Evolutionary conservation across 2,888 invertebrate genomes (phyloP), one percentile per base, ranked within the genome.

Genomic region (Lasioglossum vierecki): DNA sequence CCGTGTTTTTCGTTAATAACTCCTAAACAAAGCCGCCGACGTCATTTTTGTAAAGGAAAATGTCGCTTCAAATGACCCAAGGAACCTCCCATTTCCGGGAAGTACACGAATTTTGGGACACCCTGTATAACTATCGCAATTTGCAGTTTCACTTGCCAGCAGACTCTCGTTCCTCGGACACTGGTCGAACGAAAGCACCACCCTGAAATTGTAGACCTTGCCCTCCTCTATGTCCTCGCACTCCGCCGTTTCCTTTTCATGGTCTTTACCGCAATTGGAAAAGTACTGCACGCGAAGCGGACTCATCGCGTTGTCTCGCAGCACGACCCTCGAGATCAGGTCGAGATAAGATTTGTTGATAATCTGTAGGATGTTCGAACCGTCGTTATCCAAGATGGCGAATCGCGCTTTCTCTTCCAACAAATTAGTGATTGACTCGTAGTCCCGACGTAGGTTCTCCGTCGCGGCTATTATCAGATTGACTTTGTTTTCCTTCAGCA

Each of bases 401-500:
- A 98, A 97, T 90, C 97, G 97, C 0, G 98, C 97, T 86, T 97
- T 96, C 90, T 97, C 96, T 82, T 96, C 96, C 87, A 99, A 96
- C 39, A 98, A 95, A 49, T 96, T 95, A 78, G 97, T 96, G 68
- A 99, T 95, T 89, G 96, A 95, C 85, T 96, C 95, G 95, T 98
- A 98, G 77, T 97, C 97, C 11, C 95, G 92, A 13, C 96, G 96
- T 66, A 97, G 97, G 83, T 96, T 96, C 91, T 96, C 96, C 0
- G 98, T 98, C 0, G 98, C 98, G 0, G 98, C 98, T 94, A 98
- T 98, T 91, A 99, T 98, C 11, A 99, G 96, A 95, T 98, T 98
- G 66, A 98, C 96, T 96, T 97, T 98, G 94, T 96, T 96, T 86
- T 97, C 96, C 91, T 96, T 95, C 84, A 98, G 92, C 81, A 97